Evolutionary conservation across 2,113 vertebrate genomes (phyloP), one percentile per base, ranked within the genome.

Genomic region (Anarhynchus alexandrinus): DNA sequence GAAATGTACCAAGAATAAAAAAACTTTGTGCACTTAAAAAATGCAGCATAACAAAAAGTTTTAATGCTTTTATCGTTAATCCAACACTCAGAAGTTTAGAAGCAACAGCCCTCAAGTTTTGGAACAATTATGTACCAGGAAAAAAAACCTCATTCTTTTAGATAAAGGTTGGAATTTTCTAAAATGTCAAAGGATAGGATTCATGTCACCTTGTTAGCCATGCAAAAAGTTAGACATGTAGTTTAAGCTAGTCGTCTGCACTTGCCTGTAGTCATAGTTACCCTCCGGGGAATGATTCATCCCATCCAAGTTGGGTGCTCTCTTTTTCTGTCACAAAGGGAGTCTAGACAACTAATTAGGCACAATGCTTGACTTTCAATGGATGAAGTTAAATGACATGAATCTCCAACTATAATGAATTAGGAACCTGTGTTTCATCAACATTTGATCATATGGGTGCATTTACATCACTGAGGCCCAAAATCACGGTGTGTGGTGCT

Each of bases 271-370:
- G 82, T 87, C 91, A 71, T 92, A 79, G 70, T 49, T 66, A 62
- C 61, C 70, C 59, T 90, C 65, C 42, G 43, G 79, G 57, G 74
- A 85, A 79, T 52, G 36, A 92, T 49, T 96, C 88, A 90, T 70
- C 73, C 55, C 30, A 34, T 90, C 45, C 45, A 54, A 71, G 70
- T 25, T 74, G 61, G 40, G 25, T 82, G 69, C 42, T 71, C 34
- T 65, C 58, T 86, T 86, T 81, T 81, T 82, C 71, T 54, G 3
- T 88, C 65, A 19, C 40, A 88, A 40, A 54, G 36, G 14, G 40
- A 81, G 34, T 80, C 85, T 93, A 85, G 82, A 85, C 82, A 79
- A 66, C 27, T 88, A 85, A 95, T 94, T 85, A 90, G 71, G 27
- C 66, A 82, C 84, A 92, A 58, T 79, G 51, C 55, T 34, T 26